Evolutionary conservation across 2,797 vertebrate genomes (phyloP).

Genomic region (Pseudocheirus occidentalis): DNA sequence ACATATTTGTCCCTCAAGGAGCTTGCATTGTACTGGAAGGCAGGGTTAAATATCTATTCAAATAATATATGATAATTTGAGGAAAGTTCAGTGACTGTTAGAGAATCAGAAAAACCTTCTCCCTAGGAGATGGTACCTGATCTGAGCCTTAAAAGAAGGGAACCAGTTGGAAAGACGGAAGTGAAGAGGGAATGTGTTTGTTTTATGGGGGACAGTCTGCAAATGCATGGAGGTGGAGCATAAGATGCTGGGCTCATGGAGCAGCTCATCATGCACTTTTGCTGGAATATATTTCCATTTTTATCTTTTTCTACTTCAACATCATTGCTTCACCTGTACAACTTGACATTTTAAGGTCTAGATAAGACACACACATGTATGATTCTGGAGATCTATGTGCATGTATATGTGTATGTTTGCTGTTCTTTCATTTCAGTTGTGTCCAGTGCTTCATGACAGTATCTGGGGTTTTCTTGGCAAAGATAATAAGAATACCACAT

Average conservation of each 20-base stretch:
- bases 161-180: not conserved
- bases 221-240: not conserved
- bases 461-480: too few relatives aligned
- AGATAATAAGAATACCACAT: too few relatives aligned
- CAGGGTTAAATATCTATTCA: not conserved
- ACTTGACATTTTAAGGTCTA: not conserved
- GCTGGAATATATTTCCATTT: not conserved
- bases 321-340: not conserved
- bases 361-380: not conserved
- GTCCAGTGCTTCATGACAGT: too few relatives aligned
- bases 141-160: not conserved
- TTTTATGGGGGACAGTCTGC: not conserved
- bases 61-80: not conserved
- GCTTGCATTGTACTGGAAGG: not conserved
- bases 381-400: not conserved
- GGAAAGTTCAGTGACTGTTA: not conserved
- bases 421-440: too few relatives aligned
- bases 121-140: not conserved
- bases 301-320: not conserved
- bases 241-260: not conserved
- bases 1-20: not conserved
- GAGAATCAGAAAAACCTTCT: not conserved
- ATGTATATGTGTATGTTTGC: too few relatives aligned
- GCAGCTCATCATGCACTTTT: not conserved
- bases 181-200: not conserved